Base-by-base conservation (phyloP, 2,113 vertebrate species). In the Tretioscincus oriximinensis region DNA sequence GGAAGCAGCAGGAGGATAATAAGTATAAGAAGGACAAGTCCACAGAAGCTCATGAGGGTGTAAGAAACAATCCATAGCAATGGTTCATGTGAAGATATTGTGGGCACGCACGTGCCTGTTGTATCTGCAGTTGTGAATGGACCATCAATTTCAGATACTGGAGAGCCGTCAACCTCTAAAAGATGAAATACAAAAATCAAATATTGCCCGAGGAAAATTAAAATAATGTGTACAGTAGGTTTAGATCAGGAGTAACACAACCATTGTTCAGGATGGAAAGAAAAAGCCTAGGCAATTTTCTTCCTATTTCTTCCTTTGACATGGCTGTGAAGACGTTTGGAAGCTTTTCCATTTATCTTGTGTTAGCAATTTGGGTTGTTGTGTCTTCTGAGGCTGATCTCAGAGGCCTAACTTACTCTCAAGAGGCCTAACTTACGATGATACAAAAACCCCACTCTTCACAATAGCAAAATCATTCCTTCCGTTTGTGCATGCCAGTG, bases 21-120 rank as follows among this genome's bases (percentile, higher is more conserved):
- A 24, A 99, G 93, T 8, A 95, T 31, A 2, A 99, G 90, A 24
- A 99, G 96, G 76, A 97, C 93, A 81, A 96, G 2, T 12, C 94
- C 96, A 12, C 98, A 99, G 47, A 97, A 83, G 2, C 93, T 96
- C 96, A 99, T 97, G 73, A 99, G 95, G 0, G 95, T 66, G 5
- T 99, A 99, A 69, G 97, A 98, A 75, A 98, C 90, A 12, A 98
- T 91, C 98, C 98, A 99, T 87, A 99, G 81, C 9, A 96, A 14
- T 0, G 97, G 97, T 88, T 98, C 96, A 1, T 91, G 93, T 72
- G 95, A 77, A 16, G 91, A 81, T 0, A 85, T 1, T 0, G 93
- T 87, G 1, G 91, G 81, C 0, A 96, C 94, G 76, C 98, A 99
- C 94, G 96, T 94, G 60, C 96, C 91, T 11, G 97, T 95, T 26